Percentiles rank a stretch among this genome's conserved stretches.
phyloP scores from a whole-genome alignment of 2,797 vertebrate genomes.

The Jordanella pulchra region DNA sequence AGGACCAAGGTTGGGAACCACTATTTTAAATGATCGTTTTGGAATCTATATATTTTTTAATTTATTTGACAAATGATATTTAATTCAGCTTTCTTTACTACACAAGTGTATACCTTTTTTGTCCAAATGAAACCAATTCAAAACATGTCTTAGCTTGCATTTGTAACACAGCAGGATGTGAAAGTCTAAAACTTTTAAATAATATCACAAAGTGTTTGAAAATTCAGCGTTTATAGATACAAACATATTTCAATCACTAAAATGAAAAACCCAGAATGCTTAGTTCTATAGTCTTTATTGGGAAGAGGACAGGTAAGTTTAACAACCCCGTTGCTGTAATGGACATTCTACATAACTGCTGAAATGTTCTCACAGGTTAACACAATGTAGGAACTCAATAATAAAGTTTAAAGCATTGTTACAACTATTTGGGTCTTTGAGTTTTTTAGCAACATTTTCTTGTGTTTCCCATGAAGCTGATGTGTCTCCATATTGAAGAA shows the following conservation, averaged over 20 bases:
- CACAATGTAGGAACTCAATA: background rate
- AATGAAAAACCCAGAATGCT: background rate
- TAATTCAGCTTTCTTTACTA: too few relatives aligned
- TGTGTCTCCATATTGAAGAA: background rate
- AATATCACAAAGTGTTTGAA: background rate
- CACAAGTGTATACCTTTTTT: too few relatives aligned
- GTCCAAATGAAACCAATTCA: too few relatives aligned
- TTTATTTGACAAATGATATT: too few relatives aligned
- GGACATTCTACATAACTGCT: too few relatives aligned
- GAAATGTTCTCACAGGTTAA: background rate
- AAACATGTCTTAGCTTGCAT: background rate
- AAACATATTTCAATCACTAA: background rate
- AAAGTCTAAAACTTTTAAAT: background rate
- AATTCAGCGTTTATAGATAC: background rate
- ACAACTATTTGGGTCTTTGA: background rate
- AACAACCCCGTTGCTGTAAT: background rate
- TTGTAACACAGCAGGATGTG: background rate
- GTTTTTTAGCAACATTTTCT: background rate
- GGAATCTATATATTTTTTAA: too few relatives aligned
- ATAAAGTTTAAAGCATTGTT: background rate
- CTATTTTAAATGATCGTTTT: too few relatives aligned
- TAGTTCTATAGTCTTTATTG: background rate
- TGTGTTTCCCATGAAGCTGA: background rate
- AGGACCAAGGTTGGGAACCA: too few relatives aligned
- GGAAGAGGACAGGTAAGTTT: background rate